Conservation (phyloP, 2,888 invertebrate species). For the Calliphora vomitoria region DNA sequence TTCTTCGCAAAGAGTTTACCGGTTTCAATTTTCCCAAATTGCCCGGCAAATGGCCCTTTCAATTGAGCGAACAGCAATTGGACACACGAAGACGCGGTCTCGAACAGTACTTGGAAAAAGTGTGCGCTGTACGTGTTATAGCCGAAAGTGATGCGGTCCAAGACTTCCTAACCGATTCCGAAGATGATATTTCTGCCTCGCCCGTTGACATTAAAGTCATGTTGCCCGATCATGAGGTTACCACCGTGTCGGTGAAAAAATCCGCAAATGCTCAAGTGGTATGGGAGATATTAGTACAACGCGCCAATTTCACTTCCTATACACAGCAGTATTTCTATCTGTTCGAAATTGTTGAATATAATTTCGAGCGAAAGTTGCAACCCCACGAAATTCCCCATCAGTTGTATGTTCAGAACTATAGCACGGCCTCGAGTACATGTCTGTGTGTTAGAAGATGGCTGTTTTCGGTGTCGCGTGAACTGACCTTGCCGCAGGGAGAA, state of each 20-base stretch:
- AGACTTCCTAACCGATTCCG: constrained; percentile 97
- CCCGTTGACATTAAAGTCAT: constrained; percentile 92
- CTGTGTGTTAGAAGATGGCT: constrained; percentile 95
- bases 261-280: constrained; percentile 96
- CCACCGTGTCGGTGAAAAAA: constrained; percentile 94
- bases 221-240: constrained; percentile 95
- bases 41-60: constrained; percentile 99
- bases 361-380: constrained; percentile 97
- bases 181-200: constrained; percentile 91
- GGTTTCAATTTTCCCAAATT: constrained; percentile 98
- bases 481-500: constrained; percentile 88
- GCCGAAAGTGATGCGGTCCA: constrained; percentile 99
- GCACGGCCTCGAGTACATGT: constrained; percentile 98
- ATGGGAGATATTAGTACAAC: constrained; percentile 93
- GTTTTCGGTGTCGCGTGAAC: constrained; percentile 90
- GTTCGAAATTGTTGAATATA: constrained; percentile 98
- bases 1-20: constrained; percentile 96
- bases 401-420: constrained; percentile 99
- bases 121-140: constrained; percentile 98
- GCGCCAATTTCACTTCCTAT: constrained; percentile 92
- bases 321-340: constrained; percentile 96
- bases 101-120: constrained; percentile 98
- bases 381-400: constrained; percentile 98
- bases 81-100: constrained; percentile 97
- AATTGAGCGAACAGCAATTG: constrained; percentile 97